Conservation (phyloP, 2,797 vertebrate species). For the Onychomys leucogaster region DNA sequence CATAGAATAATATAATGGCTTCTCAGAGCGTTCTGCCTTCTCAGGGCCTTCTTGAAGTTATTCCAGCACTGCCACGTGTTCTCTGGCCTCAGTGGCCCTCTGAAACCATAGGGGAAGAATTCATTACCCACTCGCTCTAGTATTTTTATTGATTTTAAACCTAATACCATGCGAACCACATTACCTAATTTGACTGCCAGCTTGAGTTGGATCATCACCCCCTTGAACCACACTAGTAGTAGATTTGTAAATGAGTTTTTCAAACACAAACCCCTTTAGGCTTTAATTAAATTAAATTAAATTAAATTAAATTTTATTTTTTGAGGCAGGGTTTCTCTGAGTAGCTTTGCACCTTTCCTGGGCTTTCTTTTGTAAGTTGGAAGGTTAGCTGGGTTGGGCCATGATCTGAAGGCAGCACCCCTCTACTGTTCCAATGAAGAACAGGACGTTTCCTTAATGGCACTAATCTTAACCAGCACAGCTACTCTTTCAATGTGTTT, state of each 20-base stretch:
- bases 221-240: neutral
- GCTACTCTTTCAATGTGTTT: neutral
- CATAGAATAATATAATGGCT: neutral
- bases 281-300: too few relatives aligned
- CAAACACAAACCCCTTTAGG: neutral
- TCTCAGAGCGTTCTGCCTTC: neutral
- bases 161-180: neutral
- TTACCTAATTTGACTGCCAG: neutral
- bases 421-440: neutral
- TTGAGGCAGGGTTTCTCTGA: too few relatives aligned
- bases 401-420: neutral
- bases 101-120: neutral
- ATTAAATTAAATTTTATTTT: too few relatives aligned
- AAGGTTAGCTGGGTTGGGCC: neutral
- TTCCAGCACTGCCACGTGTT: neutral
- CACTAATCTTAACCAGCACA: neutral
- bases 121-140: neutral
- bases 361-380: neutral
- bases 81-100: neutral
- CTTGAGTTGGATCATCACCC: neutral
- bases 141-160: neutral
- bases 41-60: neutral
- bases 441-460: neutral
- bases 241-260: neutral
- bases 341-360: too few relatives aligned